Base-by-base conservation (phyloP, 2,113 vertebrate genomes). In the Pterocles gutturalis region DNA sequence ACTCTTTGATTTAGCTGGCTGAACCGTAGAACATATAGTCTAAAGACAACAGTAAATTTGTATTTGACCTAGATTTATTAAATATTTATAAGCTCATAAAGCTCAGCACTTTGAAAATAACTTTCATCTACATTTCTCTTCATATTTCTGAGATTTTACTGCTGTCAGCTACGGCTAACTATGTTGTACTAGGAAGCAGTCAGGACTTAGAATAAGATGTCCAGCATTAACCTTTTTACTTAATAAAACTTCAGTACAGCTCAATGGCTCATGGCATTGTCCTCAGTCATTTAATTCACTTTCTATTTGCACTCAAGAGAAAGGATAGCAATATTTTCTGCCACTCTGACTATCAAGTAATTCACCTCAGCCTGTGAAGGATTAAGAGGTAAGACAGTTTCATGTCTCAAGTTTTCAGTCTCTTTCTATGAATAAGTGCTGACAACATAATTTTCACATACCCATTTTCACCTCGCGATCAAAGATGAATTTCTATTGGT, bases 201-300 rank as follows among this genome's bases (percentile, higher is more conserved):
- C 54, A 91, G 28, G 46, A 62, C 41, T 75, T 55, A n/a, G 13
- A 87, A 82, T 31, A 90, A 84, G 17, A 90, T 48, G 26, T 25
- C 72, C 41, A 82, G 11, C n/a, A 11, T 91, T 87, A 91, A 95
- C 55, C 48, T 96, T 96, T 96, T 95, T 90, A 93, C 41, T 73
- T 94, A 94, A 92, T 75, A 84, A 94, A 94, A 53, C 15, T 76
- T 86, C 72, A 88, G 55, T 54, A 94, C 29, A 80, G 29, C 93
- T 95, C 65, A 91, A 76, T 82, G 95, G 87, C 54, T 90, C 65
- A 15, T 45, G 62, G 10, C 34, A 51, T 65, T 83, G 70, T 88
- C 82, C 53, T 96, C 54, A 97, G 82, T 86, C 85, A 96, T 91
- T 96, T 88, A 96, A 64, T 64, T 61, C 46, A 75, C 77, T 87